Conservation (phyloP, 1,140 invertebrate species). For the Scaptomyza graminum region DNA sequence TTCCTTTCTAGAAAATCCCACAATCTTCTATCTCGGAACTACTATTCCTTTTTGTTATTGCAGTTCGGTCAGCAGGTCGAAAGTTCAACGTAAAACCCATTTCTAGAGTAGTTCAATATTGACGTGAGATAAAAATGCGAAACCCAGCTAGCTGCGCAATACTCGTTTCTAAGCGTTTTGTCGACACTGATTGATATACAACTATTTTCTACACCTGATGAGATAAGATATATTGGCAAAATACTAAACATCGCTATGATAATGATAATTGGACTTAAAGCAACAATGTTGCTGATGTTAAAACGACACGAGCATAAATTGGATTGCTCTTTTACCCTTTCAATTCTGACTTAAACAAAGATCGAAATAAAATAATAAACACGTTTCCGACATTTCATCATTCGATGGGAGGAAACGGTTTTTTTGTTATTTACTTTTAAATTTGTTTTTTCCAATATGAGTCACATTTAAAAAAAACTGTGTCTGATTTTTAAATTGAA, state of each 20-base stretch:
- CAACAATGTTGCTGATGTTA: not conserved
- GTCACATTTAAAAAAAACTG: conserved; percentile 15
- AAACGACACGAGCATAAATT: too few relatives aligned
- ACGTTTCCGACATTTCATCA: conserved; percentile 35
- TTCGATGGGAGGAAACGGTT: conserved; percentile 30
- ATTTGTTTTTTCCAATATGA: conserved; percentile 32
- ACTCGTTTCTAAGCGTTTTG: not conserved
- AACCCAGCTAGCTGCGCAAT: conserved; percentile 9
- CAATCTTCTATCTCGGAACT: too few relatives aligned
- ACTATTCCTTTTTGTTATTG: too few relatives aligned
- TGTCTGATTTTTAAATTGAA: not conserved
- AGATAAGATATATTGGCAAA: conserved; percentile 33
- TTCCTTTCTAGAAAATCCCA: not conserved
- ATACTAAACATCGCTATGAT: not conserved
- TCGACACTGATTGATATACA: conserved; percentile 28
- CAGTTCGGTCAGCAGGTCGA: conserved; percentile 26
- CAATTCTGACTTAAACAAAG: conserved; percentile 31
- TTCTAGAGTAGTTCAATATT: conserved; percentile 4
- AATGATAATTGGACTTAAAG: conserved; percentile 13
- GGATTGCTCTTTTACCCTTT: not conserved
- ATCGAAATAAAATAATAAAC: conserved; percentile 8
- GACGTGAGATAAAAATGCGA: conserved; percentile 9
- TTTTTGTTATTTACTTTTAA: conserved; percentile 13
- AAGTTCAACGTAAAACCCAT: conserved; percentile 44
- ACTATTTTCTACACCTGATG: conserved; percentile 28